These are phyloP conservation scores for Odontophorus gujanensis DNA, from an alignment of 2,113 vertebrate genomes.

Conservation along the genomic window DNA sequence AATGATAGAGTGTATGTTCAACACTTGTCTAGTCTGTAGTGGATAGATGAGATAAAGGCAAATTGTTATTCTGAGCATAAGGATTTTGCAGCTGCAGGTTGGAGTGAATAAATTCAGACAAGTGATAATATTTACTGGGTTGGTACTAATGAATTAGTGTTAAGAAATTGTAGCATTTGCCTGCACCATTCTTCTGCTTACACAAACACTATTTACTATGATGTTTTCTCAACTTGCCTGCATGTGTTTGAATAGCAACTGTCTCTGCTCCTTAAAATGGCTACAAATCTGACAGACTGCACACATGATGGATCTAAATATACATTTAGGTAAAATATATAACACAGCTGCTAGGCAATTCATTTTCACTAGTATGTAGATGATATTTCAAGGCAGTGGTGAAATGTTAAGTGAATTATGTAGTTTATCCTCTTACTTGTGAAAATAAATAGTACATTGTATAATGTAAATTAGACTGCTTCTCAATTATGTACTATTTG, in stretches of 20 bases:
- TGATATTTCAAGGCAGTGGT: constrained; percentile 33
- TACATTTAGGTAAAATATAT: constrained; percentile 47
- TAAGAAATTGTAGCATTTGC: neutral
- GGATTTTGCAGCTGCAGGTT: neutral
- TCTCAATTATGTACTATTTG: constrained; percentile 39
- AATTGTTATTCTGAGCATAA: neutral
- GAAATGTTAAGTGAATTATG: constrained; percentile 48
- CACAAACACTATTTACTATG: neutral
- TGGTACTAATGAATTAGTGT: neutral
- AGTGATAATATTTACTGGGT: neutral
- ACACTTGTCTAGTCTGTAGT: neutral
- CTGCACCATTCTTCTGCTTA: neutral
- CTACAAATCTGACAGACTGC: constrained; percentile 21
- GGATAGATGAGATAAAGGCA: neutral
- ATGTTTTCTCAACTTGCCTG: neutral
- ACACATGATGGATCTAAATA: constrained; percentile 14
- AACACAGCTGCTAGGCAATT: constrained; percentile 44
- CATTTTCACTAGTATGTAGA: constrained; percentile 33
- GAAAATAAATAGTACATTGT: constrained; percentile 44
- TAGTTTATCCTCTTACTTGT: constrained; percentile 33
- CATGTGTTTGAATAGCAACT: neutral
- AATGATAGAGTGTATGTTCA: neutral
- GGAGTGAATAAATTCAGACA: neutral
- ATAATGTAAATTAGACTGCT: constrained; percentile 35
- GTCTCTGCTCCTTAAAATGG: neutral